phyloP scores from a whole-genome alignment of 1,140 invertebrate species.

The Trichomalopsis sarcophagae region DNA sequence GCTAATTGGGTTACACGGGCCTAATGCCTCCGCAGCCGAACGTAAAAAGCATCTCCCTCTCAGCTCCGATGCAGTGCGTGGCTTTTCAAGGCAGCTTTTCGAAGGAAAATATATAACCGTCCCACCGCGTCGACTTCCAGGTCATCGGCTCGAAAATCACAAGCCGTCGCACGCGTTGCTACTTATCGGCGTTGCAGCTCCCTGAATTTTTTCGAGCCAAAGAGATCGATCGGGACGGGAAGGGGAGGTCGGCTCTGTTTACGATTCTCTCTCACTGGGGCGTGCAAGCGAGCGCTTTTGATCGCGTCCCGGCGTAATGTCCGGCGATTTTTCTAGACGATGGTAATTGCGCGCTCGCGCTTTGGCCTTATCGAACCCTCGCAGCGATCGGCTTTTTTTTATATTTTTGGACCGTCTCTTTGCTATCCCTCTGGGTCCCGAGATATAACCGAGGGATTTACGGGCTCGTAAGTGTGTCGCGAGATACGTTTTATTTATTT shows the following conservation, averaged over 20 bases:
- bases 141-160: background rate
- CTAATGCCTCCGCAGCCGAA: constrained; percentile 66
- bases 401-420: background rate
- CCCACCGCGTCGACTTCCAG: background rate
- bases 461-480: too few relatives aligned
- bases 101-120: background rate
- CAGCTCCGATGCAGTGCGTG: constrained; percentile 36
- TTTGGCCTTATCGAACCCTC: background rate
- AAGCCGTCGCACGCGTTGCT: background rate
- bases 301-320: background rate
- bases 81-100: too few relatives aligned
- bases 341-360: background rate
- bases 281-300: background rate
- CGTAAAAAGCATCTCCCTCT: constrained; percentile 64
- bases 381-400: background rate
- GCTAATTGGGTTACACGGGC: constrained; percentile 60
- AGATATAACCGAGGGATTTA: too few relatives aligned
- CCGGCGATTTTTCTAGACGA: background rate
- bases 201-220: background rate
- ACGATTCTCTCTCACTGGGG: background rate
- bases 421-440: too few relatives aligned
- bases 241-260: too few relatives aligned
- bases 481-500: too few relatives aligned
- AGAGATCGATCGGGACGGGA: too few relatives aligned
- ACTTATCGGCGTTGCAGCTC: background rate